These are phyloP conservation scores for Gymnothorax reevesii DNA, from an alignment of 2,797 vertebrate genomes.

Conservation along the genomic window DNA sequence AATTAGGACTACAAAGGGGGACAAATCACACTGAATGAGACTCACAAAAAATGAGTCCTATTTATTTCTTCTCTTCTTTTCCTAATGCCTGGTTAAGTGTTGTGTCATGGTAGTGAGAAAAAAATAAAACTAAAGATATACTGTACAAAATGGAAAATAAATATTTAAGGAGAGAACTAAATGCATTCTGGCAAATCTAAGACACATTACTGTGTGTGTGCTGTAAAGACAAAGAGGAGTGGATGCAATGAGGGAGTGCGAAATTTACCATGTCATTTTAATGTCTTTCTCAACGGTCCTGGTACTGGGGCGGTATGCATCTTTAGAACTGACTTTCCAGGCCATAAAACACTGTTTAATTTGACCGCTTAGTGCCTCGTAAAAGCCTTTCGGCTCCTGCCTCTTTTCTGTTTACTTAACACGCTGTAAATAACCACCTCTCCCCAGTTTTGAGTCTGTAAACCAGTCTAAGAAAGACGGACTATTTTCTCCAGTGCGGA, in stretches of 20 bases:
- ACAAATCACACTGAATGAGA: constrained; percentile 98
- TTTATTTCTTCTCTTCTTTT: constrained; percentile 64
- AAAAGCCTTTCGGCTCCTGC: constrained; percentile 64
- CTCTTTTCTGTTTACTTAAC: constrained; percentile 64
- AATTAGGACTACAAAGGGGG: constrained; percentile 99
- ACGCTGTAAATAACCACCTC: constrained; percentile 59
- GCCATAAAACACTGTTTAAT: constrained; percentile 74
- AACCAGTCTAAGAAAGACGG: constrained; percentile 42
- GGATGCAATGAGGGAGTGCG: constrained; percentile 48
- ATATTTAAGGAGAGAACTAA: constrained; percentile 26
- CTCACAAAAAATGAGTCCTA: constrained; percentile 91
- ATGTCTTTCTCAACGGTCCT: constrained; percentile 75
- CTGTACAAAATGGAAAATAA: background rate
- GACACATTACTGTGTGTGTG: constrained; percentile 65
- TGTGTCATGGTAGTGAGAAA: constrained; percentile 65
- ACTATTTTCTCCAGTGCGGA: constrained; percentile 38
- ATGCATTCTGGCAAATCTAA: constrained; percentile 63
- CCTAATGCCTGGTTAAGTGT: constrained; percentile 77
- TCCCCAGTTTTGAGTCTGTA: constrained; percentile 48
- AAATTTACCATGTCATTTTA: constrained; percentile 84
- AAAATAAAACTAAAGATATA: background rate
- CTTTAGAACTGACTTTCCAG: constrained; percentile 73
- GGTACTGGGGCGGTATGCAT: constrained; percentile 66
- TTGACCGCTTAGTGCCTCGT: constrained; percentile 68
- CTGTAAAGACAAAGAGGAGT: constrained; percentile 50